A percentile compares a stretch with the other conserved stretches of the same genome.
phyloP scores from a whole-genome alignment of 2,113 vertebrate species.

The Stigmatopora nigra region DNA sequence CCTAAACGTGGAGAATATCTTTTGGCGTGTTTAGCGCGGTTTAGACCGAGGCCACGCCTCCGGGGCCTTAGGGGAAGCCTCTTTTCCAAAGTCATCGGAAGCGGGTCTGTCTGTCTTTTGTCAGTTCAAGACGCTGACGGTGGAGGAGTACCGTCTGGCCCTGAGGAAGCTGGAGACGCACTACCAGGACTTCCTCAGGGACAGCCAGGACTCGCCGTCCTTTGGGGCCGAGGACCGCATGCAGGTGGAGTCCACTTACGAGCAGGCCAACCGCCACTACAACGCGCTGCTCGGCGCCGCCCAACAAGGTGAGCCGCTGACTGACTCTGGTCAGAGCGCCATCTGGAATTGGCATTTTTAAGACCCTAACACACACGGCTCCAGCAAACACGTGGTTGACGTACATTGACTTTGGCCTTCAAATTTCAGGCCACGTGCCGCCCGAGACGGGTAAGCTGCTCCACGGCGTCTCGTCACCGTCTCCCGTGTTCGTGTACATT shows the following conservation, averaged over 20 bases:
- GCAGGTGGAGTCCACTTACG: constrained; percentile 80
- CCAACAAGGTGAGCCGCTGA: constrained; percentile 80
- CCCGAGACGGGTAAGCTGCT: constrained; percentile 52
- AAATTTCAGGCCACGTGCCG: constrained; percentile 60
- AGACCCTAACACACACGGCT: background rate
- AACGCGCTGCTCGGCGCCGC: constrained; percentile 77
- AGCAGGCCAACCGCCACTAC: constrained; percentile 75
- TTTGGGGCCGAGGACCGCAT: constrained; percentile 86
- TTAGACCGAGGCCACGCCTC: too few relatives aligned
- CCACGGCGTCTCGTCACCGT: background rate
- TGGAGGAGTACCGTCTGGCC: constrained; percentile 79
- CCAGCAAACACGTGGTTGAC: background rate
- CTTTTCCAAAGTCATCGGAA: too few relatives aligned
- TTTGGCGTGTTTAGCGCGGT: too few relatives aligned
- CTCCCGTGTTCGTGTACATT: background rate
- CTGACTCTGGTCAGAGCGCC: too few relatives aligned
- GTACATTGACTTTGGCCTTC: constrained; percentile 57
- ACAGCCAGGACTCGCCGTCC: constrained; percentile 80
- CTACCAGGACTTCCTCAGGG: constrained; percentile 86
- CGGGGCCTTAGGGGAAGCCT: too few relatives aligned
- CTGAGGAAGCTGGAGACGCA: constrained; percentile 82
- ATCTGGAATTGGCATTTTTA: background rate
- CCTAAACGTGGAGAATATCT: too few relatives aligned
- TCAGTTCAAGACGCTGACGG: constrained; percentile 82
- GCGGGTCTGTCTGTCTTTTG: background rate